These are phyloP conservation scores for Lepeophtheirus salmonis DNA, from an alignment of 1,140 invertebrate species.

Conservation along the genomic window DNA sequence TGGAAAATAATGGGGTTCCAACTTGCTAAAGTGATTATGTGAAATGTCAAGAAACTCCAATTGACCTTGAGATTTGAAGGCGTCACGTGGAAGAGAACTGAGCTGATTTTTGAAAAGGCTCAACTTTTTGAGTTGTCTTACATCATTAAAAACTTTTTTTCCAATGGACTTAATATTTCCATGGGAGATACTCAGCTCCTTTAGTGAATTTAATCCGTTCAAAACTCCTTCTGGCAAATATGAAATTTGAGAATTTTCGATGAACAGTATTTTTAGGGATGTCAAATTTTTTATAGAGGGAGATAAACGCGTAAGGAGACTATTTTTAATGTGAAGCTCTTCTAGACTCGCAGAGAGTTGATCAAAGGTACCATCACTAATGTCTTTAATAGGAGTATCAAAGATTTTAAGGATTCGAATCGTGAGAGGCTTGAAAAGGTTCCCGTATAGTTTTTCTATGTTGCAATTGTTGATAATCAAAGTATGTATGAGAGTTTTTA, in stretches of 20 bases:
- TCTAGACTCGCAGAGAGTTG: constrained; percentile 35
- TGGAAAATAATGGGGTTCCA: constrained; percentile 54
- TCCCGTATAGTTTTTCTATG: constrained; percentile 33
- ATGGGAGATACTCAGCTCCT: constrained; percentile 27
- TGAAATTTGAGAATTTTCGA: constrained; percentile 40
- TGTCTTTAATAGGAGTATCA: constrained; percentile 46
- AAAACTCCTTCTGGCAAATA: constrained; percentile 36
- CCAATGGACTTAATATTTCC: constrained; percentile 21
- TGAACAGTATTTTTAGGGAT: constrained; percentile 42
- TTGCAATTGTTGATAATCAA: constrained; percentile 46
- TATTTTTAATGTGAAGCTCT: constrained; percentile 25
- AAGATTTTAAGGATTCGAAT: constrained; percentile 37
- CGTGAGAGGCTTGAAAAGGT: constrained; percentile 20
- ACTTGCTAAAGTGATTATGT: constrained; percentile 40
- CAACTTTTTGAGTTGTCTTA: constrained; percentile 32
- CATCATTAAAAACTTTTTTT: constrained; percentile 24
- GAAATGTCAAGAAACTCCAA: constrained; percentile 25
- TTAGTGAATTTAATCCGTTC: constrained; percentile 45
- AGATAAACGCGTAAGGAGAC: constrained; percentile 29
- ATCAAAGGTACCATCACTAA: constrained; percentile 52
- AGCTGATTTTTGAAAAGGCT: constrained; percentile 62
- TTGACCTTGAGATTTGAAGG: constrained; percentile 42
- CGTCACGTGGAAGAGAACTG: constrained; percentile 47
- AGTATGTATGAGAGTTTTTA: constrained; percentile 44
- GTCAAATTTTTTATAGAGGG: constrained; percentile 36